Base-by-base conservation (phyloP, 2,113 vertebrate genomes). In the Marmota flaviventris region DNA sequence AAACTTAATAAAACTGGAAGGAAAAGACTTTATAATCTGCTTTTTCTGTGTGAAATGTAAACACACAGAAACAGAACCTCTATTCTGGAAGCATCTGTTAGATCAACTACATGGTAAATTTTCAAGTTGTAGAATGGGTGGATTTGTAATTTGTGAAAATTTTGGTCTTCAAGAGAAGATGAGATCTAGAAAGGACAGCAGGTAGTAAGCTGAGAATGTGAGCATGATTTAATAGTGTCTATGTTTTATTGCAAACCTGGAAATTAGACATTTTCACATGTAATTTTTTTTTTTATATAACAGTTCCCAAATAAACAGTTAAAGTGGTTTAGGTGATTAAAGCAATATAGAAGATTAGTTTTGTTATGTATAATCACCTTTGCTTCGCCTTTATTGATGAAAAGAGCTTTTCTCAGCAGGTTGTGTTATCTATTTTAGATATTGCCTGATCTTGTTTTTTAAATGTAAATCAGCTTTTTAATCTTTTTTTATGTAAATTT, bases 301-400 rank as follows among this genome's bases (percentile, higher is more conserved):
- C 86, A 82, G 96, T 98, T 98, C 98, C 95, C 97, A 98, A 98
- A 98, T 97, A 98, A 98, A 98, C 98, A 98, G 98, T 98, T 97
- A 97, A 98, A 98, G 97, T 89, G 92, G 97, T 97, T 98, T 98
- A 98, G 97, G 98, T 98, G 98, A 98, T 98, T 98, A 98, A 98
- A 98, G 98, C 97, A 97, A 98, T 98, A 98, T 93, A 98, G 98
- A 97, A 98, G 98, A 98, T 98, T 98, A 97, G 98, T 98, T 98
- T 98, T 98, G 97, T 98, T 98, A 98, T 97, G 96, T 98, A 96
- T 98, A 98, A 99, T 98, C 98, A 98, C 98, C 98, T 98, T 98
- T 98, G 98, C 98, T 98, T 98, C 97, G 98, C 93, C 96, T 98
- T 98, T 98, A 98, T 97, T 97, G 85, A 97, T 94, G 94, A 97